Evolutionary conservation across 2,888 invertebrate genomes (phyloP).

Genomic region (Bhutanitis thaidina): DNA sequence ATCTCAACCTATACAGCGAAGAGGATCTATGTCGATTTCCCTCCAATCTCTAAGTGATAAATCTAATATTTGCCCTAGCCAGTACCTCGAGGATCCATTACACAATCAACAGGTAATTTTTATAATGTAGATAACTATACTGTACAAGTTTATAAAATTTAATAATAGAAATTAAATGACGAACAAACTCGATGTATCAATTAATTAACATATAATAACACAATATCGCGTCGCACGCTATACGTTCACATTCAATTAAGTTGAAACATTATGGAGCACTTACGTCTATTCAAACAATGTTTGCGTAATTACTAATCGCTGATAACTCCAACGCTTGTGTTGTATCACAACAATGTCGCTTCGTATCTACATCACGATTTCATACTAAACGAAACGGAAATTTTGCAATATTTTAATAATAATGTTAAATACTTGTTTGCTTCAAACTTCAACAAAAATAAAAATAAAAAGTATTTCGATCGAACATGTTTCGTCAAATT

Average conservation of each 20-base stretch:
- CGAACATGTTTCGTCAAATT: too few species aligned
- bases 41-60: slow-evolving; percentile 59
- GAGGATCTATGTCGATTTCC: slow-evolving; percentile 60
- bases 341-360: neutral
- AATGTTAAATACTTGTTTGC: too few species aligned
- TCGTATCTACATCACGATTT: too few species aligned
- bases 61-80: slow-evolving; percentile 7
- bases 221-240: neutral
- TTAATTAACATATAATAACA: neutral
- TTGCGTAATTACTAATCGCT: neutral
- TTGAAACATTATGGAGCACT: neutral
- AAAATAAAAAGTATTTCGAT: too few species aligned
- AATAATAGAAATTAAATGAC: neutral
- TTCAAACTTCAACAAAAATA: too few species aligned
- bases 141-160: neutral
- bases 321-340: neutral
- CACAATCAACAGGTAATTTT: slow-evolving; percentile 21
- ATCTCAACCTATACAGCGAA: slow-evolving; percentile 39
- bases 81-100: slow-evolving; percentile 8
- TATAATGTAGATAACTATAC: neutral
- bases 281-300: slow-evolving; percentile 6
- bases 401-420: too few species aligned
- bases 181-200: neutral
- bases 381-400: too few species aligned
- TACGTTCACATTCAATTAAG: slow-evolving; percentile 3